Conservation (phyloP, 2,797 vertebrate genomes). For the Danio albolineatus region DNA sequence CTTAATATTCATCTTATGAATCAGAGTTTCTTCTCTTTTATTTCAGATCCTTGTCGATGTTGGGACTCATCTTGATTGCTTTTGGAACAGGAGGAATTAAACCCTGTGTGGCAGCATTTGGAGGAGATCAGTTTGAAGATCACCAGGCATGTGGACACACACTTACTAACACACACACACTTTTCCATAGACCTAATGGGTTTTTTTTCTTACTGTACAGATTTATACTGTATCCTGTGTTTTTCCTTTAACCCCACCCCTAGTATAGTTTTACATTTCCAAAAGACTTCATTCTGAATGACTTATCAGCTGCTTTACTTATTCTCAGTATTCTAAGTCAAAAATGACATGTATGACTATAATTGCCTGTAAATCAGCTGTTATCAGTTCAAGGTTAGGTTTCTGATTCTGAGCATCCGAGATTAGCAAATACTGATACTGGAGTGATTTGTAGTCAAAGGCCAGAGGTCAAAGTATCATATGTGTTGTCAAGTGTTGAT, state of each 20-base stretch:
- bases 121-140: conserved; percentile 95
- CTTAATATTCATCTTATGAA: too few species aligned
- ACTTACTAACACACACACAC: neutral
- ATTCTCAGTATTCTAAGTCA: too few species aligned
- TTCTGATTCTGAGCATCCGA: conserved; percentile 16
- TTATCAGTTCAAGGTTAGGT: conserved; percentile 37
- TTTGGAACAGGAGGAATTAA: conserved; percentile 96
- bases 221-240: too few species aligned
- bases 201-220: too few species aligned
- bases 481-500: neutral
- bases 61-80: conserved; percentile 89
- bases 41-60: conserved; percentile 84
- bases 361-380: neutral
- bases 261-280: too few species aligned
- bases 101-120: conserved; percentile 95
- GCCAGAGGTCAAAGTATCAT: neutral
- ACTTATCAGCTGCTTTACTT: too few species aligned
- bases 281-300: too few species aligned
- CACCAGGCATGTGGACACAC: conserved; percentile 81
- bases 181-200: too few species aligned
- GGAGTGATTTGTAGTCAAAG: neutral
- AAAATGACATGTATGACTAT: too few species aligned
- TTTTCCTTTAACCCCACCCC: too few species aligned
- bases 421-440: conserved; percentile 65
- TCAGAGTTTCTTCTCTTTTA: neutral